Evolutionary conservation across 2,888 invertebrate species (phyloP).

Genomic region (Lymantria monacha): DNA sequence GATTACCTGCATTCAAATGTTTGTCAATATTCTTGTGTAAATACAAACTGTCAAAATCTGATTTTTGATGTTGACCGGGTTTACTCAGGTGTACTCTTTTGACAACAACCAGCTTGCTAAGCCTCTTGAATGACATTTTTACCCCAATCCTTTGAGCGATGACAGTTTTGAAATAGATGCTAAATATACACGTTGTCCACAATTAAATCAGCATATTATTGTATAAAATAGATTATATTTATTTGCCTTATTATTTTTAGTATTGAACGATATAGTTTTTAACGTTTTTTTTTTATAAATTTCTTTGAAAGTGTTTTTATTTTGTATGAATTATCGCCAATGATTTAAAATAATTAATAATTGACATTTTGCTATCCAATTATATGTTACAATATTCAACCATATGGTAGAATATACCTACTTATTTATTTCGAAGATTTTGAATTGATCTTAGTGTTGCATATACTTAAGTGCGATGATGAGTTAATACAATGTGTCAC

Average conservation of each 20-base stretch:
- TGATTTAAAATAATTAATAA: too few relatives aligned
- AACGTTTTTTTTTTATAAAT: too few relatives aligned
- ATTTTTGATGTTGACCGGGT: conserved; percentile 67
- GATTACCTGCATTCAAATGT: conserved; percentile 74
- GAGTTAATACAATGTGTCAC: too few relatives aligned
- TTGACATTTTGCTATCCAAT: too few relatives aligned
- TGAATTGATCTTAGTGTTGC: too few relatives aligned
- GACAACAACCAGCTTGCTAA: conserved; percentile 50
- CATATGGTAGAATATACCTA: too few relatives aligned
- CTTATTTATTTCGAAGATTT: too few relatives aligned
- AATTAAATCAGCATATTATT: conserved; percentile 2
- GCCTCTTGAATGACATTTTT: conserved; percentile 53
- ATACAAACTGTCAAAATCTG: conserved; percentile 78
- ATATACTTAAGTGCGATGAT: too few relatives aligned
- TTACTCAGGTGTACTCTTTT: conserved; percentile 70
- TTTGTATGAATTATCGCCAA: too few relatives aligned
- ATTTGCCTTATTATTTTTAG: background rate
- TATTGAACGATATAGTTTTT: too few relatives aligned
- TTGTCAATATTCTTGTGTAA: conserved; percentile 76
- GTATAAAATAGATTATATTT: background rate
- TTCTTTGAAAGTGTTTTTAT: too few relatives aligned
- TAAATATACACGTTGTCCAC: conserved; percentile 17
- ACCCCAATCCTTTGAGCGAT: conserved; percentile 31
- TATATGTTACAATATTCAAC: too few relatives aligned
- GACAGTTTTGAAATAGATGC: conserved; percentile 40